A percentile compares a stretch with the other conserved stretches of the same genome.
Conservation (phyloP, 2,888 invertebrate genomes). For the Globia sparganii region DNA sequence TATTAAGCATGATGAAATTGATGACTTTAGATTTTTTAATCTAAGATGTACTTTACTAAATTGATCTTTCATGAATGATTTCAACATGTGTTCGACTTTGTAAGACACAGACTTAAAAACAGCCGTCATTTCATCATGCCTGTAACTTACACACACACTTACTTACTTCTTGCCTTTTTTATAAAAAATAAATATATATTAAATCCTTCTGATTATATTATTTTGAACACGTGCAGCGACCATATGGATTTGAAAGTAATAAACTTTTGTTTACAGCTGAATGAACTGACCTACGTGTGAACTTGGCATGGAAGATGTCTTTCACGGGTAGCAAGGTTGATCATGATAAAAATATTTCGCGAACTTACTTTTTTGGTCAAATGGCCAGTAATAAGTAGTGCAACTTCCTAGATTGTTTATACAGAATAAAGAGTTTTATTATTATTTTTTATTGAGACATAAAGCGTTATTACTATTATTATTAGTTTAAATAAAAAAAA, state of each 20-base stretch:
- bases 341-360: constrained; percentile 60
- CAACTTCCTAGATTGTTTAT: constrained; percentile 30
- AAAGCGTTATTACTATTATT: too few relatives aligned
- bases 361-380: constrained; percentile 46
- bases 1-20: too few relatives aligned
- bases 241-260: constrained; percentile 5
- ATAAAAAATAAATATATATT: not conserved
- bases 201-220: not conserved
- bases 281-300: constrained; percentile 64
- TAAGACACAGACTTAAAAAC: not conserved
- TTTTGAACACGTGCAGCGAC: constrained; percentile 1
- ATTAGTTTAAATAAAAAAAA: not conserved
- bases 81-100: not conserved
- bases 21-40: too few relatives aligned
- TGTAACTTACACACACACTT: too few relatives aligned
- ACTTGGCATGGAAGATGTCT: constrained; percentile 63
- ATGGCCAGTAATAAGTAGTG: not conserved
- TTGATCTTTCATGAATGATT: not conserved
- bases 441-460: too few relatives aligned
- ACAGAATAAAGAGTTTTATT: not conserved
- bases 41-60: not conserved
- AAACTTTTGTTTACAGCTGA: constrained; percentile 25
- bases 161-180: too few relatives aligned
- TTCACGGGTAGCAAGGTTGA: constrained; percentile 63
- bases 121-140: too few relatives aligned